Evolutionary conservation across 2,113 vertebrate species (phyloP).

Genomic region (Myiozetetes cayanensis): DNA sequence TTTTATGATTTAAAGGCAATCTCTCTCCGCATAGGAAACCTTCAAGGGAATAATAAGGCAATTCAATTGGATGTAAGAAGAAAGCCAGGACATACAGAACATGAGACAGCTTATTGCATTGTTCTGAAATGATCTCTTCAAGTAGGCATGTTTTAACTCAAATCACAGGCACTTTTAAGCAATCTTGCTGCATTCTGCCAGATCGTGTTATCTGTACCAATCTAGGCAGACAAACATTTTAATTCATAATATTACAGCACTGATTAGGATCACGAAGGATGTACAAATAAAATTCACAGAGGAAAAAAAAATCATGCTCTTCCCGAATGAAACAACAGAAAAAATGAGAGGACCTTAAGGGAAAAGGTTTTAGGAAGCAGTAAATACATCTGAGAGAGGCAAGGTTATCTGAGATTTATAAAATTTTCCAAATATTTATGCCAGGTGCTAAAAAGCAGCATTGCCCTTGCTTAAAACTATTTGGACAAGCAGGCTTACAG

Average conservation of each 20-base stretch:
- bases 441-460: conserved; percentile 84
- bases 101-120: not conserved
- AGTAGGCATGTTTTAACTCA: not conserved
- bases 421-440: conserved; percentile 94
- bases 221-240: not conserved
- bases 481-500: conserved; percentile 76
- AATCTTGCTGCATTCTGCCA: not conserved
- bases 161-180: not conserved
- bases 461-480: conserved; percentile 77
- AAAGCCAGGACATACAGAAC: not conserved
- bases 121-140: not conserved
- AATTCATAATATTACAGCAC: not conserved
- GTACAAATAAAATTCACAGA: not conserved
- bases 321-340: not conserved
- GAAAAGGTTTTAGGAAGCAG: conserved; percentile 77
- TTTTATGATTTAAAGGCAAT: not conserved
- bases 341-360: conserved; percentile 31
- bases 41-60: not conserved
- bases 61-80: not conserved
- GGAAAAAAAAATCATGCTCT: not conserved
- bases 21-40: not conserved
- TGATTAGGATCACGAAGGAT: not conserved
- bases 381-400: conserved; percentile 76
- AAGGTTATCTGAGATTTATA: conserved; percentile 84
- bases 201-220: not conserved